phyloP scores from a whole-genome alignment of 2,888 invertebrate species.

The Aphrophora alni region DNA sequence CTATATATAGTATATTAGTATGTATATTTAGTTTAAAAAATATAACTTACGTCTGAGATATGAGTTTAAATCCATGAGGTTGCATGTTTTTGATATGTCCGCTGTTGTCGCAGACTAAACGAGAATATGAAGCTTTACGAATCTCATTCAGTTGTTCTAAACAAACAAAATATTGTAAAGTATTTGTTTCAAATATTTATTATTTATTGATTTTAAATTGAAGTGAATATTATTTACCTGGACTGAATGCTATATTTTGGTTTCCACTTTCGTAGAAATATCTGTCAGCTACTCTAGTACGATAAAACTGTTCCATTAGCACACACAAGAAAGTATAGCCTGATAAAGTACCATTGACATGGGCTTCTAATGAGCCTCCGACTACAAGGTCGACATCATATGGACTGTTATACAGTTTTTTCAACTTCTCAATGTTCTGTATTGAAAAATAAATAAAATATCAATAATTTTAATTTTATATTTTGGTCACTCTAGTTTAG shows the following conservation, averaged over 20 bases:
- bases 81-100: conserved; percentile 72
- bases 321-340: conserved; percentile 92
- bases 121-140: conserved; percentile 77
- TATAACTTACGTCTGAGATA: conserved; percentile 51
- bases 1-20: no score
- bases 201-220: no score
- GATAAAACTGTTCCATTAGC: conserved; percentile 84
- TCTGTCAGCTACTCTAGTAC: conserved; percentile 84
- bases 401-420: conserved; percentile 69
- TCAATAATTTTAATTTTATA: no score
- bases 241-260: conserved; percentile 67
- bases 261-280: conserved; percentile 82
- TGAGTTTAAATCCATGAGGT: conserved; percentile 62
- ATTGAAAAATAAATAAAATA: conserved; percentile 26
- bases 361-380: conserved; percentile 80
- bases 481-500: no score
- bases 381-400: conserved; percentile 88
- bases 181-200: no score
- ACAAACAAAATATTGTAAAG: no score
- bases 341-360: conserved; percentile 76
- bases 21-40: no score
- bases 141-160: conserved; percentile 74
- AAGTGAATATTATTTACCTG: conserved; percentile 58
- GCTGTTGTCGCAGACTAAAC: conserved; percentile 82
- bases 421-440: conserved; percentile 70